phyloP scores from a whole-genome alignment of 2,113 vertebrate genomes.

The Pollimyrus isidori region DNA sequence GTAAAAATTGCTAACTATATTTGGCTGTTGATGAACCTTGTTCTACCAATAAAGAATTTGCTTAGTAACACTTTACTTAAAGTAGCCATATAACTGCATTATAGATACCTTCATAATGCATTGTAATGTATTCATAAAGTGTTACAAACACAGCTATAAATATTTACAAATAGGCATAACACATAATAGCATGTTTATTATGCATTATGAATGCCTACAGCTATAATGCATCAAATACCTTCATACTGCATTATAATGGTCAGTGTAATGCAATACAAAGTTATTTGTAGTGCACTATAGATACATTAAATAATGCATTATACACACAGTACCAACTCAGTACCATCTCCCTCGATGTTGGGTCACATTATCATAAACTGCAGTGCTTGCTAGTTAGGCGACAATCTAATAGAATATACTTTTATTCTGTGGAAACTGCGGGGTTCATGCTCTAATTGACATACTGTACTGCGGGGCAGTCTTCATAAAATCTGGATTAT shows the following conservation, averaged over 20 bases:
- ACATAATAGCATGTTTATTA: no score
- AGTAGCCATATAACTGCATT: no score
- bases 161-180: no score
- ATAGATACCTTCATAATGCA: no score
- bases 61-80: background rate
- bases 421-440: background rate
- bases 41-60: background rate
- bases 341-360: no score
- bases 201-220: background rate
- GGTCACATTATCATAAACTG: background rate
- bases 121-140: no score
- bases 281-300: no score
- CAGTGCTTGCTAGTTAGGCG: background rate
- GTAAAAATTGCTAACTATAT: background rate
- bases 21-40: background rate
- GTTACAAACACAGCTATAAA: no score
- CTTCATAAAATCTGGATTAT: background rate
- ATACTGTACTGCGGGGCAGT: background rate
- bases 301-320: background rate
- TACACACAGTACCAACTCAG: no score
- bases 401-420: background rate
- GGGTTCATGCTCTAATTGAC: background rate
- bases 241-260: no score
- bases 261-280: background rate
- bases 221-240: no score